These are phyloP conservation scores for Tachyglossus aculeatus DNA, from an alignment of 2,797 vertebrate species.

Conservation along the genomic window DNA sequence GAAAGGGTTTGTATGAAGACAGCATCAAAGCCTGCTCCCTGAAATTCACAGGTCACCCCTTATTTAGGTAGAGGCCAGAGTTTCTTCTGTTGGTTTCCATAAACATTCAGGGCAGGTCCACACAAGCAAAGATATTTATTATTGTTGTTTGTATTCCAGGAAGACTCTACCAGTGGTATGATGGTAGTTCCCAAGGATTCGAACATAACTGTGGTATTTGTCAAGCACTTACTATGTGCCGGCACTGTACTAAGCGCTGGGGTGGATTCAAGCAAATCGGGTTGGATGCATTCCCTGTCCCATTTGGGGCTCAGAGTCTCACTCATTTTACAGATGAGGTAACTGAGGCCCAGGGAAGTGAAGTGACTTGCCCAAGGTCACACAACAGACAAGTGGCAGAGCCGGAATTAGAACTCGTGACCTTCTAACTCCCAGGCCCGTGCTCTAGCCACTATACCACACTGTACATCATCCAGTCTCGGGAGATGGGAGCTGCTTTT, in stretches of 20 bases:
- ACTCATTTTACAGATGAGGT: background rate
- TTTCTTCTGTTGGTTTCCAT: background rate
- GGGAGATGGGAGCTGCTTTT: no score
- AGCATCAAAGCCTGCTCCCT: background rate
- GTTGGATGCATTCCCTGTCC: background rate
- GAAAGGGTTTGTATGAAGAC: background rate
- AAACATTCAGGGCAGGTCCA: background rate
- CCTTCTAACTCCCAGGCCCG: no score
- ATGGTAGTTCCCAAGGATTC: background rate
- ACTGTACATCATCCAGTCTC: no score
- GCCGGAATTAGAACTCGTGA: no score
- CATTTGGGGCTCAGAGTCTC: background rate
- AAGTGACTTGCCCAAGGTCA: no score
- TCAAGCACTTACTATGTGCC: background rate
- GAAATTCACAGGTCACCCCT: background rate
- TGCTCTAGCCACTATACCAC: no score
- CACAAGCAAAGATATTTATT: fast-evolving
- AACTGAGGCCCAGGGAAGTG: background rate
- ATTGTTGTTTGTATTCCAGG: background rate
- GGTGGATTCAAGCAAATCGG: background rate
- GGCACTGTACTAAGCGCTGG: background rate
- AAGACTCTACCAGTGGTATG: background rate
- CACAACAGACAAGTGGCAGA: no score
- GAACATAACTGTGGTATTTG: background rate
- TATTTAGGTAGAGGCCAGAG: background rate